A percentile compares a stretch with the other conserved stretches of the same genome.
Evolutionary conservation across 2,888 invertebrate species (phyloP).

Genomic region (Ryuthela nishihirai): DNA sequence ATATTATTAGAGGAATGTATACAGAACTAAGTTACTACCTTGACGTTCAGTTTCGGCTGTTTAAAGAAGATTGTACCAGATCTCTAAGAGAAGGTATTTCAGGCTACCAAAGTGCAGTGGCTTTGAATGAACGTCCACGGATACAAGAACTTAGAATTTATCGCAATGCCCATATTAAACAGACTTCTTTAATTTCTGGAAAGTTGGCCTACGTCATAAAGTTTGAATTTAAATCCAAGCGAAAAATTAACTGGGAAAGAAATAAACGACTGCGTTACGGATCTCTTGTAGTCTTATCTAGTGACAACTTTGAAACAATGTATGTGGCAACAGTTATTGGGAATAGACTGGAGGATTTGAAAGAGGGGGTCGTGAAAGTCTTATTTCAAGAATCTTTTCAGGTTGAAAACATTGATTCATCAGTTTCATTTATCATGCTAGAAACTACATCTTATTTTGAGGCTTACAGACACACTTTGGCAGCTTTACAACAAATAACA

Average conservation of each 20-base stretch:
- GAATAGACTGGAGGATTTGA: slow-evolving; percentile 56
- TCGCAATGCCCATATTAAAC: slow-evolving; percentile 44
- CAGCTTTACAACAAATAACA: slow-evolving; percentile 61
- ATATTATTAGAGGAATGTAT: slow-evolving; percentile 62
- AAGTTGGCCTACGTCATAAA: slow-evolving; percentile 42
- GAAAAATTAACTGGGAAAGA: slow-evolving; percentile 50
- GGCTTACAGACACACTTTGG: slow-evolving; percentile 70
- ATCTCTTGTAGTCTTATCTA: slow-evolving; percentile 67
- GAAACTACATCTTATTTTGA: slow-evolving; percentile 78
- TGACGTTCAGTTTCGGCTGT: slow-evolving; percentile 69
- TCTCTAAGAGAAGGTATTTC: slow-evolving; percentile 66
- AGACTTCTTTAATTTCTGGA: slow-evolving; percentile 42
- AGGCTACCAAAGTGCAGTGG: slow-evolving; percentile 52
- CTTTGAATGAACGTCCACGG: slow-evolving; percentile 45
- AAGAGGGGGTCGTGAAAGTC: slow-evolving; percentile 56
- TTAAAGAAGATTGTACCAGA: slow-evolving; percentile 73
- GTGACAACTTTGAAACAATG: slow-evolving; percentile 64
- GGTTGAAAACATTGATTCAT: slow-evolving; percentile 9
- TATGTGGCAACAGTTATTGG: slow-evolving; percentile 66
- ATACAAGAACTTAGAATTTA: slow-evolving; percentile 45
- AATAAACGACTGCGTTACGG: slow-evolving; percentile 66
- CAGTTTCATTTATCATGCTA: slow-evolving; percentile 58
- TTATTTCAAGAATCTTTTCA: slow-evolving; percentile 21
- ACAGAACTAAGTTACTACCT: slow-evolving; percentile 66
- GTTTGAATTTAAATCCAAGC: slow-evolving; percentile 25